Percentiles rank a stretch among this genome's conserved stretches.
Evolutionary conservation across 2,113 vertebrate species (phyloP).

Genomic region (Lophotis ruficrista): DNA sequence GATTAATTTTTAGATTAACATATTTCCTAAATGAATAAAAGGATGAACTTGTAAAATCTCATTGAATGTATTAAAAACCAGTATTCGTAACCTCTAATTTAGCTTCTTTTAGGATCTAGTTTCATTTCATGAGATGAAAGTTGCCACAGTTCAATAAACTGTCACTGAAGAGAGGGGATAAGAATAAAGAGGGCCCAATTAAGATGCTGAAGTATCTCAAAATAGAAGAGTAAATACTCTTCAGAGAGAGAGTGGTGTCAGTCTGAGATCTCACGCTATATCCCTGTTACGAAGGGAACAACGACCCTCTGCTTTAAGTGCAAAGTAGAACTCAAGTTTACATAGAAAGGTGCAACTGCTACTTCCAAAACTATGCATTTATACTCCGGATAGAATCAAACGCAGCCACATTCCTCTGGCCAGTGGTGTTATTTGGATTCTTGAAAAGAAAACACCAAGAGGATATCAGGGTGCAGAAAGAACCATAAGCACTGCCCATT

Average conservation of each 20-base stretch:
- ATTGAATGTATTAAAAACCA: not conserved
- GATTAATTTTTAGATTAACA: not conserved
- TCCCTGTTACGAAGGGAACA: not conserved
- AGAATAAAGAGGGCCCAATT: not conserved
- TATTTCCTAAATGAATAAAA: not conserved
- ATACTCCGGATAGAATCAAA: not conserved
- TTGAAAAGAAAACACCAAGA: not conserved
- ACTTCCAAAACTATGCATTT: not conserved
- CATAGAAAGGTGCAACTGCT: not conserved
- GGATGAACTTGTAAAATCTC: not conserved
- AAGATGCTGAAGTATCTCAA: not conserved
- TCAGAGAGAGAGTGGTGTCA: not conserved
- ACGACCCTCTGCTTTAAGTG: not conserved
- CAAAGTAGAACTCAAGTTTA: not conserved
- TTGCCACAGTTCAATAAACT: not conserved
- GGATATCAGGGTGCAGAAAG: not conserved
- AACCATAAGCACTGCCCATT: not conserved
- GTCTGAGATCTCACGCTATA: not conserved
- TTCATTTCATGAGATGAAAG: conserved; percentile 6
- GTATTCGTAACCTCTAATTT: not conserved
- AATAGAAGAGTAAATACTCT: not conserved
- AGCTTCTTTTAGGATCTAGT: not conserved
- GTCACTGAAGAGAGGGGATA: not conserved
- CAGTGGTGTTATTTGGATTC: not conserved
- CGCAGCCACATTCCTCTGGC: not conserved